These are phyloP conservation scores for Campylomormyrus tamandua DNA, from an alignment of 2,113 vertebrate species.

Conservation along the genomic window DNA sequence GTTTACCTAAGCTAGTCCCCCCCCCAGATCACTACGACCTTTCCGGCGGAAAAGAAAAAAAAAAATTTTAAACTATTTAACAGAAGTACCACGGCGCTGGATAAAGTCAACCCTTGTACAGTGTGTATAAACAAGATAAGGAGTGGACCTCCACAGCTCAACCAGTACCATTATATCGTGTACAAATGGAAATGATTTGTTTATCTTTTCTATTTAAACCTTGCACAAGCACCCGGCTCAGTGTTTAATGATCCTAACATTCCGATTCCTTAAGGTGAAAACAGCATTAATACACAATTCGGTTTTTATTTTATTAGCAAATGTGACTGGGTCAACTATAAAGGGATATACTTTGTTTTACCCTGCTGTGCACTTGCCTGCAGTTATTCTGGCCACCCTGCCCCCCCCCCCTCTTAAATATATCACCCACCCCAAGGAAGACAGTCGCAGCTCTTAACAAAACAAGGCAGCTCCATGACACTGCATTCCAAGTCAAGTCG, in stretches of 20 bases:
- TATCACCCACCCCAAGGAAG: neutral
- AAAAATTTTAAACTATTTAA: slow-evolving; percentile 41
- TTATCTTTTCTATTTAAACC: slow-evolving; percentile 9
- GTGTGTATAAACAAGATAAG: slow-evolving; percentile 55
- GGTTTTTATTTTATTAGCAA: neutral
- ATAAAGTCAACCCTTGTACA: slow-evolving; percentile 48
- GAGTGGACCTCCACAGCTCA: slow-evolving; percentile 29
- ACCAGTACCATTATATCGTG: slow-evolving; percentile 36
- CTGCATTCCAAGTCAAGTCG: neutral
- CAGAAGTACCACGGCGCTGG: slow-evolving; percentile 45
- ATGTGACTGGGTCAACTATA: neutral
- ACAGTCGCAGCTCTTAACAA: neutral
- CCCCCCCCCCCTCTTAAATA: neutral
- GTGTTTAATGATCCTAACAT: neutral
- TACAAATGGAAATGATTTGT: slow-evolving; percentile 36
- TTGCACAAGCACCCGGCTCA: neutral
- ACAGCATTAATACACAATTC: slow-evolving; percentile 3
- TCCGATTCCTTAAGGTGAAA: neutral
- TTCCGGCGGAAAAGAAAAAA: slow-evolving; percentile 37
- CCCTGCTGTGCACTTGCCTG: neutral
- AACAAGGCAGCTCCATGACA: neutral
- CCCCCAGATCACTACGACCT: slow-evolving; percentile 15
- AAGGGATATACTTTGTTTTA: neutral
- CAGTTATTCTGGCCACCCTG: neutral
- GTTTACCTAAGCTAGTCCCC: neutral